Conservation (phyloP, 2,888 invertebrate genomes). For the Muschampia plurimacula region DNA sequence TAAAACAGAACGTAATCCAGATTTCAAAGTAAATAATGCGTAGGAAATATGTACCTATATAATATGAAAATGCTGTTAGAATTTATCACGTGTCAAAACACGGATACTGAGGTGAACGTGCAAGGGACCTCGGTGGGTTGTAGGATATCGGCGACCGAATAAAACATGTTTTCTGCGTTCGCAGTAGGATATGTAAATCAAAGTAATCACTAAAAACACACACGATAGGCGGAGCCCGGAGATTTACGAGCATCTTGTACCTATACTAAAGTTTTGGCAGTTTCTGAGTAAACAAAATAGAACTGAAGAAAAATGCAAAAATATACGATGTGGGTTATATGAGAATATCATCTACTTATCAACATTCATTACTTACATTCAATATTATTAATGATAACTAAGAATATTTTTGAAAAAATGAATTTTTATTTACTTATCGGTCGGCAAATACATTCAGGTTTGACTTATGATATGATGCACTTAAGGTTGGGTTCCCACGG, state of each 20-base stretch:
- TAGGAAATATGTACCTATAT: background rate
- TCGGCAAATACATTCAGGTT: no score
- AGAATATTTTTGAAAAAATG: no score
- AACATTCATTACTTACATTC: no score
- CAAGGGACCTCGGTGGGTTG: slow-evolving; percentile 26
- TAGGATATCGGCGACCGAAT: no score
- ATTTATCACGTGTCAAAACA: slow-evolving; percentile 52
- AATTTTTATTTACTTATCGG: no score
- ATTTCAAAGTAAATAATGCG: slow-evolving; percentile 17
- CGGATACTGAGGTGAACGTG: slow-evolving; percentile 33
- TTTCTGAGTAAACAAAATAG: slow-evolving; percentile 11
- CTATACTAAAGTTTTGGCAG: slow-evolving; percentile 1
- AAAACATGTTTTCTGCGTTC: no score
- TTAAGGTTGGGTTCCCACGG: no score
- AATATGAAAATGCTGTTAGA: slow-evolving; percentile 27
- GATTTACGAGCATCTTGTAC: slow-evolving; percentile 25
- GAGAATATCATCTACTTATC: no score
- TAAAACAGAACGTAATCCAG: background rate
- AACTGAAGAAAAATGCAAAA: slow-evolving; percentile 2
- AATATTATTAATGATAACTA: no score
- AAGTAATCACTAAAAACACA: slow-evolving; percentile 42
- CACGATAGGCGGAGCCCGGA: slow-evolving; percentile 19
- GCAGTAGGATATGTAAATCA: slow-evolving; percentile 39
- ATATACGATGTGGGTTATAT: no score
- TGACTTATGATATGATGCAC: no score